Evolutionary conservation across 2,888 invertebrate species (phyloP), one percentile per base, ranked within the genome.

Genomic region (Oscheius sp.): DNA sequence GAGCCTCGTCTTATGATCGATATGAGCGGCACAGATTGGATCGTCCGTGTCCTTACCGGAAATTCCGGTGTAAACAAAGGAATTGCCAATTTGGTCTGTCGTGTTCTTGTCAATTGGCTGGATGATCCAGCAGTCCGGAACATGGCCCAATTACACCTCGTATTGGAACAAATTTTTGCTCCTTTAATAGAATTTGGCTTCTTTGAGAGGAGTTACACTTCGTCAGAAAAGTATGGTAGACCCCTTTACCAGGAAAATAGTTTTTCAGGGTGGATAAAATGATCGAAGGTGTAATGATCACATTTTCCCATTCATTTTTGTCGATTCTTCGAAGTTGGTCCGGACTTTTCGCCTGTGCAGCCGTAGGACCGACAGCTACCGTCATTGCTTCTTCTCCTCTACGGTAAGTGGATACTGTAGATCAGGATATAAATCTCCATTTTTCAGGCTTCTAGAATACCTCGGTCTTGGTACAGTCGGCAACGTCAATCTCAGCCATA

Each of bases 161-260:
- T 90, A 21, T 77, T 91, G 18, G 90, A 91, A 89, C 93, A 93
- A 89, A 92, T 98, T 63, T 93, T 95, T 73, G 95, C 96, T 18
- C 96, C 96, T 0, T 95, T 96, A 89, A 95, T 96, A 87, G 96
- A 96, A 56, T 79, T 84, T 45, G 85, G 84, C 16, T 81, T 87
- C 73, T 87, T 87, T 72, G 77, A 83, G 43, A 76, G 77, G 29
- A 71, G 45, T 12, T 5, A 35, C 16, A 23, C 46, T 1, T 45
- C 52, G 7, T 46, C 63, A 13, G 71, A 71, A 49, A 27, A 23
- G 71, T 71, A n/a, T 3, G 52, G 6, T 16, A 12, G 16, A 7
- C 13, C 9, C 45, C 13, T 3, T n/a, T 58, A 46, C 27, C 0
- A 43, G 25, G 18, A 68, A 21, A 35, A 35, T 35, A 9, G 35